phyloP scores from a whole-genome alignment of 2,113 vertebrate species.

The Poecile atricapillus region DNA sequence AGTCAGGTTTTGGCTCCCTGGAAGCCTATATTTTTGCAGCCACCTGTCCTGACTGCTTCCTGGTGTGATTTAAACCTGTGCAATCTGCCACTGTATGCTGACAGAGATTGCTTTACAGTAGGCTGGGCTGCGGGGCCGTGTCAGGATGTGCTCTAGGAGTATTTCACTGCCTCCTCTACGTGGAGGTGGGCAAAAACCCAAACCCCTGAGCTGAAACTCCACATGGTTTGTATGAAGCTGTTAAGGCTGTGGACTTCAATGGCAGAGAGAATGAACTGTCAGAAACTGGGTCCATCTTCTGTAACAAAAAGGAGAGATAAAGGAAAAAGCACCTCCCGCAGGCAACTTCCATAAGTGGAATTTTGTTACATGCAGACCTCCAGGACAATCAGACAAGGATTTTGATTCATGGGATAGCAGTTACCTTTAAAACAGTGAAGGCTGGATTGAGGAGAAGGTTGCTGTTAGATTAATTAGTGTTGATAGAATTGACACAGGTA shows the following conservation, averaged over 20 bases:
- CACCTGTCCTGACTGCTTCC: slow-evolving; percentile 32
- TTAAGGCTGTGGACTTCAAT: neutral
- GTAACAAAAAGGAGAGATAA: neutral
- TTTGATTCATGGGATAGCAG: neutral
- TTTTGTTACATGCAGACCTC: neutral
- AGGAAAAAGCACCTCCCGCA: neutral
- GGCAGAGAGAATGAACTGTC: neutral
- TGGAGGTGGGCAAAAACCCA: neutral
- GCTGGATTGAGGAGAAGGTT: neutral
- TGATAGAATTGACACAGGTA: neutral
- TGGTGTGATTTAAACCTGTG: slow-evolving; percentile 41
- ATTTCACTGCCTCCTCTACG: neutral
- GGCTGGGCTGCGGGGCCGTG: neutral
- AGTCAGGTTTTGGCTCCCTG: slow-evolving; percentile 1
- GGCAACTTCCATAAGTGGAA: neutral
- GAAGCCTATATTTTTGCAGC: slow-evolving; percentile 4
- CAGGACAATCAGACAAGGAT: neutral
- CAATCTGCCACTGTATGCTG: neutral
- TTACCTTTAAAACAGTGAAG: neutral
- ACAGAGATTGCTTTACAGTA: neutral
- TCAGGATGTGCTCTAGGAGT: neutral
- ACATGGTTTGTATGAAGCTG: neutral
- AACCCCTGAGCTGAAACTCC: neutral
- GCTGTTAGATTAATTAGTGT: slow-evolving; percentile 24
- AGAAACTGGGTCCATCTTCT: neutral